A percentile compares a stretch with the other conserved stretches of the same genome.
Evolutionary conservation across 2,888 invertebrate species (phyloP).

Genomic region (Sphaeridia pumilis): DNA sequence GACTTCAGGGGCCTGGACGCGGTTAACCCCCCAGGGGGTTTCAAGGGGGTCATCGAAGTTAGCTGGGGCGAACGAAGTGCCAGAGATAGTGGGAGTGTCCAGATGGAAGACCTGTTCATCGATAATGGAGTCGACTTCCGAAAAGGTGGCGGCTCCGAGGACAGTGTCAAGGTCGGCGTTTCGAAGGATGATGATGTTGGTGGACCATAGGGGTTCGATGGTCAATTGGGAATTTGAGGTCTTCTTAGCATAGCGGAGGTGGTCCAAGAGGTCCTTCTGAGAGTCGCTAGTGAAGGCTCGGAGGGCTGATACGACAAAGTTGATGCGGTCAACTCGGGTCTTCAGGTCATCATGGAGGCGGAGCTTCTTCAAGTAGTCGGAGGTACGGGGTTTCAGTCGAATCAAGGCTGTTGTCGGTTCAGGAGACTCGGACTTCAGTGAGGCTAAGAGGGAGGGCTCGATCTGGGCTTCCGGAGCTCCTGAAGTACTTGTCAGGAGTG

Average conservation of each 20-base stretch:
- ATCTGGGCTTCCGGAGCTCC: no score
- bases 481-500: no score
- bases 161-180: constrained; percentile 2
- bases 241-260: background rate
- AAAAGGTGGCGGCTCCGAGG: background rate
- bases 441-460: no score
- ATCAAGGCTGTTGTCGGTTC: background rate
- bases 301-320: background rate
- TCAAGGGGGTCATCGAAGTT: background rate
- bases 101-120: background rate
- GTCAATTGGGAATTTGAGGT: background rate
- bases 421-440: no score
- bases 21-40: constrained; percentile 2
- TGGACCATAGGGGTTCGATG: background rate
- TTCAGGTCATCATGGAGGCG: background rate
- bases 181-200: constrained; percentile 5
- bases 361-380: background rate
- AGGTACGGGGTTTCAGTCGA: background rate
- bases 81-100: background rate
- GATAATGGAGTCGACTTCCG: background rate
- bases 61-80: background rate
- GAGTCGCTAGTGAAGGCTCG: background rate
- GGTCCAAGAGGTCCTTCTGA: background rate
- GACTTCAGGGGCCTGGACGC: constrained; percentile 2
- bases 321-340: background rate